A percentile compares a stretch with the other conserved stretches of the same genome.
These are phyloP conservation scores for Amiota communis DNA, from an alignment of 2,888 invertebrate species.

Conservation along the genomic window DNA sequence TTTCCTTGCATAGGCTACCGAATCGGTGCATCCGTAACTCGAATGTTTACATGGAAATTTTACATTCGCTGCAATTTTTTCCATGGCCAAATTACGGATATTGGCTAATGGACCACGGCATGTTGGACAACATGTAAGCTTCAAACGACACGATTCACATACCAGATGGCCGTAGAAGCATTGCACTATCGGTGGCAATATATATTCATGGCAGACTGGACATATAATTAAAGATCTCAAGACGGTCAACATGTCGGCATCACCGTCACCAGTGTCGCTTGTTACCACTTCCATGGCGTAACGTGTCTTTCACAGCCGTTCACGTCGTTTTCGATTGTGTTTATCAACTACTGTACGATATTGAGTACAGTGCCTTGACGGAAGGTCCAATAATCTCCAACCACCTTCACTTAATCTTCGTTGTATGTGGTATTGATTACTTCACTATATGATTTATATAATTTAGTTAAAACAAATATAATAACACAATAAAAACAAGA, in stretches of 20 bases:
- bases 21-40: constrained; percentile 93
- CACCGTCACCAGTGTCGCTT: constrained; percentile 73
- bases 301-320: too few species aligned
- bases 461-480: too few species aligned
- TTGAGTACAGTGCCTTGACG: too few species aligned
- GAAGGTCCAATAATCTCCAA: too few species aligned
- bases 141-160: constrained; percentile 97
- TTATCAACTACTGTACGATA: too few species aligned
- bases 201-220: constrained; percentile 99
- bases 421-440: too few species aligned
- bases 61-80: constrained; percentile 98
- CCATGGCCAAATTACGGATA: constrained; percentile 99
- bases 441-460: too few species aligned
- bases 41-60: constrained; percentile 99
- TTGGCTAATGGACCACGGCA: constrained; percentile 97
- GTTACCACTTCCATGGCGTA: too few species aligned
- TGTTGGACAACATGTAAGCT: constrained; percentile 97
- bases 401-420: too few species aligned
- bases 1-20: constrained; percentile 96
- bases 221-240: constrained; percentile 94
- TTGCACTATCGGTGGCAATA: constrained; percentile 97
- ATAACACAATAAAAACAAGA: too few species aligned
- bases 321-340: too few species aligned
- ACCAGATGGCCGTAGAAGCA: constrained; percentile 99
- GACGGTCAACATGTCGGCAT: constrained; percentile 83